phyloP scores from a whole-genome alignment of 2,888 invertebrate species.

The Halocaridina rubra region DNA sequence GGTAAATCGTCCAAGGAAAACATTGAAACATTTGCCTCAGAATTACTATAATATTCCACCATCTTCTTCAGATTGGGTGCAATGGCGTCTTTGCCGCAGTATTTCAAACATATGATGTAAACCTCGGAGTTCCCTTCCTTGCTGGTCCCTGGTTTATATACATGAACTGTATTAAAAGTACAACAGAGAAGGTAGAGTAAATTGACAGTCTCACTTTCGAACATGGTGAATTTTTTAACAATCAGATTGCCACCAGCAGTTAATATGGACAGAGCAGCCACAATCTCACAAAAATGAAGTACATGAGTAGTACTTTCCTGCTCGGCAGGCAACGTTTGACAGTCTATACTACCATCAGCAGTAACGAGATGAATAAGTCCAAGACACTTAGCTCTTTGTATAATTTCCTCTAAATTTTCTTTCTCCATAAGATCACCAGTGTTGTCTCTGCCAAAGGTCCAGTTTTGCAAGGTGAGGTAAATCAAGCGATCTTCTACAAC shows the following conservation, averaged over 20 bases:
- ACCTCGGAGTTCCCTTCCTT: constrained; percentile 95
- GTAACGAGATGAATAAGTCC: constrained; percentile 76
- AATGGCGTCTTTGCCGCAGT: constrained; percentile 71
- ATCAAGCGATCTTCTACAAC: constrained; percentile 90
- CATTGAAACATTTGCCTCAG: constrained; percentile 68
- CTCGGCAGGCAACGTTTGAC: constrained; percentile 81
- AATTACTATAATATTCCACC: not conserved
- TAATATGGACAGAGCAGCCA: constrained; percentile 80
- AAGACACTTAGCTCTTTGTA: constrained; percentile 66
- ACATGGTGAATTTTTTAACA: constrained; percentile 90
- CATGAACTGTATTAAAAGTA: constrained; percentile 77
- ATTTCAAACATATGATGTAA: constrained; percentile 82
- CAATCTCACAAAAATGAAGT: constrained; percentile 85
- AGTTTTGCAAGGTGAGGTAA: constrained; percentile 79
- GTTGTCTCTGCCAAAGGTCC: constrained; percentile 88
- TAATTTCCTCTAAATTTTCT: constrained; percentile 10
- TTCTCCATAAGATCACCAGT: constrained; percentile 85
- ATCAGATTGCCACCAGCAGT: constrained; percentile 81
- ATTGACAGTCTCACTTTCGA: constrained; percentile 83
- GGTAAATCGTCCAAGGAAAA: constrained; percentile 76
- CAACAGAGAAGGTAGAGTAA: constrained; percentile 83
- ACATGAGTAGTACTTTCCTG: constrained; percentile 85
- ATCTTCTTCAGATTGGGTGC: constrained; percentile 71
- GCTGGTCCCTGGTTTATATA: constrained; percentile 92
- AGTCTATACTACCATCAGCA: constrained; percentile 94